Conservation (phyloP, 2,888 invertebrate genomes). For the Drosophila setosimentum region DNA sequence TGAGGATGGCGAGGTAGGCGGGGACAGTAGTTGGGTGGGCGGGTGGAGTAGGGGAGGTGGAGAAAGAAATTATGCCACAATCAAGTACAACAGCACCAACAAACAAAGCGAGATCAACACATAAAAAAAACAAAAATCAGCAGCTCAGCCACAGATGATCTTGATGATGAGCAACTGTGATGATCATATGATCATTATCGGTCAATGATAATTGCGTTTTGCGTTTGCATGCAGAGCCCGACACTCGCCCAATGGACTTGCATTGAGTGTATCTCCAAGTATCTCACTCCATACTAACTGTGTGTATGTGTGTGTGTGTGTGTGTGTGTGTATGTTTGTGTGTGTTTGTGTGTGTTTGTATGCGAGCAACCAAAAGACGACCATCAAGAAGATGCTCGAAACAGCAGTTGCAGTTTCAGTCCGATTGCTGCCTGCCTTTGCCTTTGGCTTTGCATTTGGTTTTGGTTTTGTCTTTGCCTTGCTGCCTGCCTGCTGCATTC, state of each 20-base stretch:
- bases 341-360: slow-evolving; percentile 4
- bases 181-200: slow-evolving; percentile 60
- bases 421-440: slow-evolving; percentile 35
- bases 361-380: slow-evolving; percentile 36
- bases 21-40: slow-evolving; percentile 1
- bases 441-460: not conserved
- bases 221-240: slow-evolving; percentile 66
- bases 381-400: slow-evolving; percentile 36
- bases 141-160: slow-evolving; percentile 33
- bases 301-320: not conserved
- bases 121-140: slow-evolving; percentile 43
- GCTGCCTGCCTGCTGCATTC: slow-evolving; percentile 62
- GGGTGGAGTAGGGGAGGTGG: slow-evolving; percentile 6
- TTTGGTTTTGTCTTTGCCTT: slow-evolving; percentile 10
- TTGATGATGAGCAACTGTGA: slow-evolving; percentile 24
- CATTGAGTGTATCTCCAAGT: slow-evolving; percentile 36
- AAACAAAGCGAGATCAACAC: slow-evolving; percentile 51
- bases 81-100: slow-evolving; percentile 71
- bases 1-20: not conserved
- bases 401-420: slow-evolving; percentile 49
- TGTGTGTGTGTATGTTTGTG: slow-evolving; percentile 1
- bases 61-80: slow-evolving; percentile 81
- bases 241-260: slow-evolving; percentile 48
- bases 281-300: slow-evolving; percentile 4
- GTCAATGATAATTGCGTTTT: slow-evolving; percentile 66